A percentile compares a stretch with the other conserved stretches of the same genome.
phyloP scores from a whole-genome alignment of 2,797 vertebrate species.

The Urosaurus nigricauda region DNA sequence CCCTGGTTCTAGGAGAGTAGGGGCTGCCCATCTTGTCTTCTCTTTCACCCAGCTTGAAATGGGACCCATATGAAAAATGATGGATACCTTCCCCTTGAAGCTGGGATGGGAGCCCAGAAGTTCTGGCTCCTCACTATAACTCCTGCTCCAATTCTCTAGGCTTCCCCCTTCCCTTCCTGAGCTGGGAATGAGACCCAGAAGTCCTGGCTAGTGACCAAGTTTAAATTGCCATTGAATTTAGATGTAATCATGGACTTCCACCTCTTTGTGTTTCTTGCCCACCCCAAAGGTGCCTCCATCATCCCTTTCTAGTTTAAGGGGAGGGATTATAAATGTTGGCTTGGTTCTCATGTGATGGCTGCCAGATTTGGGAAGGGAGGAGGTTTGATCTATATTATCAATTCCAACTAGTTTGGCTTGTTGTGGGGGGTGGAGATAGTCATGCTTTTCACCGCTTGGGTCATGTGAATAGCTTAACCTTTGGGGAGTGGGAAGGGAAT shows the following conservation, averaged over 20 bases:
- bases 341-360: not conserved
- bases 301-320: not conserved
- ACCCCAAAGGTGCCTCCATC: not conserved
- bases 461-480: not conserved
- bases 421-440: not conserved
- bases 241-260: conserved; percentile 26
- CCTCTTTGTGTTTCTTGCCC: not conserved
- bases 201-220: conserved; percentile 49
- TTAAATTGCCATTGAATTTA: conserved; percentile 38
- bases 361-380: conserved; percentile 9
- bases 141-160: conserved; percentile 33
- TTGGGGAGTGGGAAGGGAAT: not conserved
- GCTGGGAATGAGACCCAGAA: conserved; percentile 61
- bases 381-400: not conserved
- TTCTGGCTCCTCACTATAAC: conserved; percentile 23
- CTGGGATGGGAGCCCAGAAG: conserved; percentile 41
- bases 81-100: conserved; percentile 4
- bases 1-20: not conserved
- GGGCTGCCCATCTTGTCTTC: conserved; percentile 1
- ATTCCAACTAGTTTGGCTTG: not conserved
- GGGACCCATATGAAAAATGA: conserved; percentile 30
- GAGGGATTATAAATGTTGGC: not conserved
- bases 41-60: conserved; percentile 16
- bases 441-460: not conserved
- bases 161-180: conserved; percentile 32